Evolutionary conservation across 2,888 invertebrate species (phyloP).

Genomic region (Lordiphosa fenestrarum): DNA sequence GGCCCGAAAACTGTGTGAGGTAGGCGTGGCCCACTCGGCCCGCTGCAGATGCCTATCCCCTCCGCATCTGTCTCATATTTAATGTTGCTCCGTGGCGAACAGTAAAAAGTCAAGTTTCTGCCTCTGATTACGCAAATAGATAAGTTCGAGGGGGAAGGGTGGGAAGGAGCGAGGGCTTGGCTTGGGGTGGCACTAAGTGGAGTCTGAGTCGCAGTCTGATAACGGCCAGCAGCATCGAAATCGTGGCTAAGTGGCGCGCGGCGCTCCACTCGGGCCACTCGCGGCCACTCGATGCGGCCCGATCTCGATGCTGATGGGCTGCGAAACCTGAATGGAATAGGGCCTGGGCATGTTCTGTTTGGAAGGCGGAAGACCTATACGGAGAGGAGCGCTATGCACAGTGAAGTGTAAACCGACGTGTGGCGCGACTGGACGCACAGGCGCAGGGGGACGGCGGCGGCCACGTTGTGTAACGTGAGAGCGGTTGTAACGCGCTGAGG

Average conservation of each 20-base stretch:
- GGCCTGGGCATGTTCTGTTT: slow-evolving; percentile 34
- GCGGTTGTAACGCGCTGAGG: slow-evolving; percentile 59
- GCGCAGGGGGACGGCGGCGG: slow-evolving; percentile 18
- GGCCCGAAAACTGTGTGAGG: slow-evolving; percentile 4
- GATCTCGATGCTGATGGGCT: slow-evolving; percentile 16
- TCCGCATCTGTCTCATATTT: slow-evolving; percentile 17
- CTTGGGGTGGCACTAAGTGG: slow-evolving; percentile 4
- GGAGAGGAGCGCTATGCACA: slow-evolving; percentile 33
- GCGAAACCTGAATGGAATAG: slow-evolving; percentile 29
- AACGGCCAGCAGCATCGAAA: slow-evolving; percentile 47
- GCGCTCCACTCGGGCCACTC: slow-evolving; percentile 47
- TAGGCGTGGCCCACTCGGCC: slow-evolving; percentile 52
- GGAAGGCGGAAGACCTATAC: slow-evolving; percentile 49
- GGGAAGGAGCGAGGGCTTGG: not conserved
- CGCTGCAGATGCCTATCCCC: not conserved
- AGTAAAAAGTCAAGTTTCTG: slow-evolving; percentile 49
- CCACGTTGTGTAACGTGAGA: slow-evolving; percentile 69
- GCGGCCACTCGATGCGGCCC: slow-evolving; percentile 53
- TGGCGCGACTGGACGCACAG: slow-evolving; percentile 35
- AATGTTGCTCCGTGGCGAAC: slow-evolving; percentile 26
- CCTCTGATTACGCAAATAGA: slow-evolving; percentile 60
- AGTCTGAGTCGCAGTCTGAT: slow-evolving; percentile 33
- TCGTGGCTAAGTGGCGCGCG: slow-evolving; percentile 63
- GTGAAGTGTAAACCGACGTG: slow-evolving; percentile 72
- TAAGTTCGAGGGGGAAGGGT: slow-evolving; percentile 30